Conservation (phyloP, 2,797 vertebrate genomes). For the Lithobates pipiens region DNA sequence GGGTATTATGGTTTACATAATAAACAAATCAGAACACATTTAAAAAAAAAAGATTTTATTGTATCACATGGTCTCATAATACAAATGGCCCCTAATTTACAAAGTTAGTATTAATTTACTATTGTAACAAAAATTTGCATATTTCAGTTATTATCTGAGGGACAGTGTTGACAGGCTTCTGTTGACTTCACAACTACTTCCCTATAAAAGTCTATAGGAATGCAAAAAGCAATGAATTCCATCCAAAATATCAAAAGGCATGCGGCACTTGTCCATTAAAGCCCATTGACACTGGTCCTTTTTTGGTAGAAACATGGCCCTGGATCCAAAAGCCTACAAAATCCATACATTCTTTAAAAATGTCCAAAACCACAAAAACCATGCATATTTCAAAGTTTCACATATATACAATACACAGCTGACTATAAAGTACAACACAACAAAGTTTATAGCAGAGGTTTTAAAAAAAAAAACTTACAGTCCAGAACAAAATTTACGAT, state of each 20-base stretch:
- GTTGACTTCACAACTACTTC: not conserved
- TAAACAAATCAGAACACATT: not conserved
- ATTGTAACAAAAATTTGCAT: conserved; percentile 51
- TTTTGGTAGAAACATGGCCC: conserved; percentile 44
- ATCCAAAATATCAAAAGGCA: not conserved
- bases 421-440: not conserved
- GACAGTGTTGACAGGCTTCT: not conserved
- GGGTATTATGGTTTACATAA: no score
- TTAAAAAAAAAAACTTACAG: not conserved
- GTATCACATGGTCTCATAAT: not conserved
- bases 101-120: conserved; percentile 1
- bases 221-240: not conserved
- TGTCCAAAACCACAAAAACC: conserved; percentile 7
- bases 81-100: conserved; percentile 34
- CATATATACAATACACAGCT: conserved; percentile 36
- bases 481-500: not conserved
- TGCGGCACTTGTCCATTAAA: not conserved
- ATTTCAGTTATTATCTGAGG: not conserved
- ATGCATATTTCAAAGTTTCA: conserved; percentile 45
- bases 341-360: conserved; percentile 33
- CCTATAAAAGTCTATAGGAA: not conserved
- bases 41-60: conserved; percentile 16
- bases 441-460: not conserved
- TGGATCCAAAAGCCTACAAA: conserved; percentile 52
- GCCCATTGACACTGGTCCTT: not conserved